Percentiles rank a stretch among this genome's conserved stretches.
phyloP scores from a whole-genome alignment of 1,140 invertebrate genomes.

The Muscidifurax raptorellus region DNA sequence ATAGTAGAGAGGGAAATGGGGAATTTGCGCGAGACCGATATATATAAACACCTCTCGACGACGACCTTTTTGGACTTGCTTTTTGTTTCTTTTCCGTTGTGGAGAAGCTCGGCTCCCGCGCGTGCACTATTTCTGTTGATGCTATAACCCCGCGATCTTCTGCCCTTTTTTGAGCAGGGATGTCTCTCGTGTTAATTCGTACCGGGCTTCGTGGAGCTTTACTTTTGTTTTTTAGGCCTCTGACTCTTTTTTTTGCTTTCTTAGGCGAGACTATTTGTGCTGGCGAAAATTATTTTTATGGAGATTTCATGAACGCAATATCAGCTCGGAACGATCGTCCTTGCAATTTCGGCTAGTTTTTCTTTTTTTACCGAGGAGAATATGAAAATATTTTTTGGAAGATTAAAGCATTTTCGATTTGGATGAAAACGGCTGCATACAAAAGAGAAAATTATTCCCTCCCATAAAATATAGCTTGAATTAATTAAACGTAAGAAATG shows the following conservation, averaged over 20 bases:
- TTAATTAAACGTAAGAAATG: too few relatives aligned
- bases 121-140: neutral
- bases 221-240: too few relatives aligned
- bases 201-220: constrained; percentile 54
- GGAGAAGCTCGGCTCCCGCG: neutral
- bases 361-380: neutral
- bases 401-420: too few relatives aligned
- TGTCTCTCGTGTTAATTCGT: constrained; percentile 61
- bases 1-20: constrained; percentile 18
- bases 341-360: neutral
- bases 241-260: neutral
- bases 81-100: neutral
- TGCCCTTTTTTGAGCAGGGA: neutral
- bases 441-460: too few relatives aligned
- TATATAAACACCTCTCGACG: neutral
- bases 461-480: too few relatives aligned
- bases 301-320: constrained; percentile 46
- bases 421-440: too few relatives aligned
- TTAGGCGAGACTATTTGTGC: neutral
- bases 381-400: neutral
- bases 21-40: constrained; percentile 29
- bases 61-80: constrained; percentile 5
- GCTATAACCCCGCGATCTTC: too few relatives aligned
- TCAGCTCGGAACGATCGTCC: constrained; percentile 16
- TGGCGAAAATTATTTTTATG: constrained; percentile 18